These are phyloP conservation scores for Probaryconus sp. DNA, from an alignment of 1,140 invertebrate species.

Conservation along the genomic window DNA sequence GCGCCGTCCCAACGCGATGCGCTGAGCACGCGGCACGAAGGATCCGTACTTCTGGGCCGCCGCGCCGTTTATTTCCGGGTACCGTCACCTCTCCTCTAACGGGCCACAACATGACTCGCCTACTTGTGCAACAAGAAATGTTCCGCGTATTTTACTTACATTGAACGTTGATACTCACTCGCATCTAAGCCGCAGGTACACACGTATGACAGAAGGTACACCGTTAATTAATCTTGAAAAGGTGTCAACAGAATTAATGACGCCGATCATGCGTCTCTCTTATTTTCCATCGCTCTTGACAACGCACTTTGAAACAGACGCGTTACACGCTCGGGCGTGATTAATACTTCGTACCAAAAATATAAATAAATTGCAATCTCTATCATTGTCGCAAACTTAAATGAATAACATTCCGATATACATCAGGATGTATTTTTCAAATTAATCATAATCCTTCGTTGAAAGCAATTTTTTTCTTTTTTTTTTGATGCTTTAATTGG, in stretches of 20 bases:
- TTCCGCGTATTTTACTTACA: constrained; percentile 33
- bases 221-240: constrained; percentile 56
- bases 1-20: not conserved
- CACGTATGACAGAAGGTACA: constrained; percentile 37
- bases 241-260: constrained; percentile 62
- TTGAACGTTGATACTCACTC: constrained; percentile 28
- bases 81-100: constrained; percentile 39
- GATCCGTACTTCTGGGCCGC: not conserved
- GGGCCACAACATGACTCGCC: constrained; percentile 40
- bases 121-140: constrained; percentile 31
- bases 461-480: constrained; percentile 33
- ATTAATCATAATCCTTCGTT: constrained; percentile 35
- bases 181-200: constrained; percentile 25
- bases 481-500: constrained; percentile 46
- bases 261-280: constrained; percentile 23
- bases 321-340: constrained; percentile 20
- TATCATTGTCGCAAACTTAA: not conserved
- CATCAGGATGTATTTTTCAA: constrained; percentile 5
- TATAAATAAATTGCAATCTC: constrained; percentile 18
- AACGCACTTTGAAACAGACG: no score
- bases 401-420: constrained; percentile 13
- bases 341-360: constrained; percentile 44
- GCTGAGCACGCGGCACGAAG: not conserved
- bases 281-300: constrained; percentile 12
- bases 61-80: constrained; percentile 35